These are phyloP conservation scores for Phenganax marumi DNA, from an alignment of 92 coral and sea anemone genomes.

Conservation along the genomic window DNA sequence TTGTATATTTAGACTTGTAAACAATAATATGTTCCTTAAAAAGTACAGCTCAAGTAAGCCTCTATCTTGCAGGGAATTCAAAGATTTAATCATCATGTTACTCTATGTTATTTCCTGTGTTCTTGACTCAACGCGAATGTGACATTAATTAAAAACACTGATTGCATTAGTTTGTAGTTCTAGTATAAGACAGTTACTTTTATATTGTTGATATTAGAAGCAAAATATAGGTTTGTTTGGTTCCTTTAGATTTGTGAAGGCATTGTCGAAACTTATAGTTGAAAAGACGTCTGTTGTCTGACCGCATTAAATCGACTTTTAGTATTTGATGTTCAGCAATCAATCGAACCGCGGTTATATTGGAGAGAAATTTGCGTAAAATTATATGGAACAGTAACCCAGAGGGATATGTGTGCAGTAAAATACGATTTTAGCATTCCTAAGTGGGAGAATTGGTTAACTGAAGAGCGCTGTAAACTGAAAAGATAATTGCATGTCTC, in stretches of 20 bases:
- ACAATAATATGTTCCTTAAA: not conserved
- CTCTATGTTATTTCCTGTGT: not conserved
- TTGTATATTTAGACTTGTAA: not conserved
- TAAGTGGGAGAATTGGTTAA: too few relatives aligned
- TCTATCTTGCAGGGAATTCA: not conserved
- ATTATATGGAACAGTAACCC: too few relatives aligned
- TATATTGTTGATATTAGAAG: not conserved
- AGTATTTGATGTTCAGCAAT: not conserved
- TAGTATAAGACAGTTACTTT: not conserved
- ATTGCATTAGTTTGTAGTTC: constrained; percentile 1
- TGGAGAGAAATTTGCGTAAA: not conserved
- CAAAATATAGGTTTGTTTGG: not conserved
- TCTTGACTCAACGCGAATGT: not conserved
- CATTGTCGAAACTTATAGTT: not conserved
- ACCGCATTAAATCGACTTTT: not conserved
- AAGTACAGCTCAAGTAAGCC: not conserved
- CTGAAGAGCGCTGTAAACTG: too few relatives aligned
- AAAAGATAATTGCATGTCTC: not conserved
- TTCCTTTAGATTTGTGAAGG: not conserved
- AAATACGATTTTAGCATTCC: not conserved
- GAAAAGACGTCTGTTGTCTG: not conserved
- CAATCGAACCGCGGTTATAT: not conserved
- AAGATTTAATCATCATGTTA: too few relatives aligned
- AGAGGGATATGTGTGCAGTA: not conserved
- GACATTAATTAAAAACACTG: constrained; percentile 16